Percentiles rank a stretch among this genome's conserved stretches.
Evolutionary conservation across 2,113 vertebrate genomes (phyloP).

Genomic region (Dicentrarchus labrax): DNA sequence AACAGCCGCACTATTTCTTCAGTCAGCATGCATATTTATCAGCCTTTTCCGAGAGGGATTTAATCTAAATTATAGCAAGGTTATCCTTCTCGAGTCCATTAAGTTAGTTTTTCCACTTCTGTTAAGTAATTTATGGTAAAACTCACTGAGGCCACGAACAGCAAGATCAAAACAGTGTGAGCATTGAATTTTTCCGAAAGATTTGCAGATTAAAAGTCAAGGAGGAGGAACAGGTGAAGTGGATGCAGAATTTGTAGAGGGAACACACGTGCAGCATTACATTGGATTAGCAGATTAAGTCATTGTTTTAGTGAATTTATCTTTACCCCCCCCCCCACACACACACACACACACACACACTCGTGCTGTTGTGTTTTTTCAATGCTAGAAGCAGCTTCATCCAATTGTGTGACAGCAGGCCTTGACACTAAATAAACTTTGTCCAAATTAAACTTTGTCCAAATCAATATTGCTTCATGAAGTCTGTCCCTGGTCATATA

Average conservation of each 20-base stretch:
- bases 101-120: conserved; percentile 33
- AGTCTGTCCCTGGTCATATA: background rate
- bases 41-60: conserved; percentile 50
- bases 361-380: background rate
- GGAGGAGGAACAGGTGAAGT: conserved; percentile 1
- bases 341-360: background rate
- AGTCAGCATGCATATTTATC: conserved; percentile 66
- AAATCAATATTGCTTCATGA: conserved; percentile 57
- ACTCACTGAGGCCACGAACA: conserved; percentile 26
- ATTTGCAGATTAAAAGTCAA: conserved; percentile 14
- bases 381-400: background rate
- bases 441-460: conserved; percentile 55
- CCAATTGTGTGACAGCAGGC: conserved; percentile 12
- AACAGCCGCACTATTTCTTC: conserved; percentile 48
- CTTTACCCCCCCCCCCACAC: no score
- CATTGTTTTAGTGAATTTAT: background rate
- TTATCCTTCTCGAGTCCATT: conserved; percentile 49
- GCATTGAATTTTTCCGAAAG: conserved; percentile 18
- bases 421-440: conserved; percentile 65
- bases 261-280: background rate
- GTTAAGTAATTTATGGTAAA: conserved; percentile 36
- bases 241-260: conserved; percentile 15
- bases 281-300: conserved; percentile 5
- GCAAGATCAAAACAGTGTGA: conserved; percentile 16
- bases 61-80: conserved; percentile 67